A percentile compares a stretch with the other conserved stretches of the same genome.
These are phyloP conservation scores for Vireo griseus DNA, from an alignment of 2,797 vertebrate species.

Conservation along the genomic window DNA sequence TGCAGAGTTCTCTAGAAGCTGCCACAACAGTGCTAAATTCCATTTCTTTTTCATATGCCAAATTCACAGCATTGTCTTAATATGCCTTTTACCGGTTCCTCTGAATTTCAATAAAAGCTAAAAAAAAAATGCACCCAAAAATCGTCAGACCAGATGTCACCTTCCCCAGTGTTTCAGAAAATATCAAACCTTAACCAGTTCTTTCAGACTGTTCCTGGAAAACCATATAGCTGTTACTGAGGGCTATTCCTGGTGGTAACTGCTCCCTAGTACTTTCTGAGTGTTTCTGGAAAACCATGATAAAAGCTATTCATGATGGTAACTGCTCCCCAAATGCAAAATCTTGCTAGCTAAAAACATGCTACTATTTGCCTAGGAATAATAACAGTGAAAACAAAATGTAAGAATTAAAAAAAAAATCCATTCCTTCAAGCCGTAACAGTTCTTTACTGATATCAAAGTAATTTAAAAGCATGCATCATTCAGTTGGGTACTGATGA, in stretches of 20 bases:
- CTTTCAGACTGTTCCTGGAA: not conserved
- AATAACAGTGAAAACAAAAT: not conserved
- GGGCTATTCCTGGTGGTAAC: not conserved
- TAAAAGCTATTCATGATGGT: not conserved
- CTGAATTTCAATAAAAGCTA: constrained; percentile 12
- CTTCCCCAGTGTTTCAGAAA: not conserved
- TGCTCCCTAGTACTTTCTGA: not conserved
- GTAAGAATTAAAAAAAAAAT: not conserved
- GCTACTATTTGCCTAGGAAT: not conserved
- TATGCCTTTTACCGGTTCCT: not conserved
- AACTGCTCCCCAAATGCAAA: not conserved
- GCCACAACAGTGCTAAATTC: not conserved
- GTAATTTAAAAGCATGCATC: constrained; percentile 5
- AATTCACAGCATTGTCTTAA: constrained; percentile 19
- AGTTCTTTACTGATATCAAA: not conserved
- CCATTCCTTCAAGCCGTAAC: not conserved
- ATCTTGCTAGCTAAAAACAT: not conserved
- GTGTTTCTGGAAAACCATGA: not conserved
- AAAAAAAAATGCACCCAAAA: constrained; percentile 7
- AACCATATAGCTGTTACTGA: not conserved
- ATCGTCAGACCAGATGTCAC: not conserved
- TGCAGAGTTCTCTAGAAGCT: not conserved
- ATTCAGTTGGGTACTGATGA: not conserved
- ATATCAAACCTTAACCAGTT: not conserved
- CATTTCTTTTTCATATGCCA: not conserved